Conservation (phyloP, 2,797 vertebrate species). For the Nannoperca australis region DNA sequence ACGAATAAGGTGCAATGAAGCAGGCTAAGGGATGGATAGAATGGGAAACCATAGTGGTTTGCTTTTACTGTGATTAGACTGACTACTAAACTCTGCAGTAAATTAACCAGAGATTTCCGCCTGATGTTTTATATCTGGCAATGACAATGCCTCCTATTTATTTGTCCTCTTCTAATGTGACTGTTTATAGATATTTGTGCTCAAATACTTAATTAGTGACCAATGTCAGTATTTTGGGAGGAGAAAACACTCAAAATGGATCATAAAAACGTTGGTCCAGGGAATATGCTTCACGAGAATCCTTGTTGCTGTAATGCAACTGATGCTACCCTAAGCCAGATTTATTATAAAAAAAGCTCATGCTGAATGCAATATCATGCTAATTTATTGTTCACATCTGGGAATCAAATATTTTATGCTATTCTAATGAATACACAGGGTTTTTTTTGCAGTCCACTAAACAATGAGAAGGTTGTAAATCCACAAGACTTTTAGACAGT, state of each 20-base stretch:
- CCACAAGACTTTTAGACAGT: not conserved
- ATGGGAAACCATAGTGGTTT: not conserved
- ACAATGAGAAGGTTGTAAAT: constrained; percentile 1
- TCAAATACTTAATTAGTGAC: not conserved
- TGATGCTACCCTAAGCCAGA: constrained; percentile 6
- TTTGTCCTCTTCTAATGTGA: not conserved
- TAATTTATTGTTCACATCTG: not conserved
- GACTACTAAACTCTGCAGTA: not conserved
- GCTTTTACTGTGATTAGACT: not conserved
- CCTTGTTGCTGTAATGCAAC: constrained; percentile 5
- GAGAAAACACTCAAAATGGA: not conserved
- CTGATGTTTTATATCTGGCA: constrained; percentile 14
- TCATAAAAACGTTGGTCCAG: not conserved
- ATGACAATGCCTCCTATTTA: not conserved
- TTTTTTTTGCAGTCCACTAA: constrained; percentile 5
- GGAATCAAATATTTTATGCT: not conserved
- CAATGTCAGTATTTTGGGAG: not conserved
- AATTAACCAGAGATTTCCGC: constrained; percentile 5
- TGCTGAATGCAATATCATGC: not conserved
- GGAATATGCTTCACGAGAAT: constrained; percentile 2
- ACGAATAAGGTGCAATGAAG: constrained; percentile 34
- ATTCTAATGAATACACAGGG: not conserved
- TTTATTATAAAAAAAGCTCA: not conserved
- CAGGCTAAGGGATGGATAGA: not conserved
- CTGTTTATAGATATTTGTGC: not conserved